Evolutionary conservation across 2,113 vertebrate genomes (phyloP).

Genomic region (Tretioscincus oriximinensis): DNA sequence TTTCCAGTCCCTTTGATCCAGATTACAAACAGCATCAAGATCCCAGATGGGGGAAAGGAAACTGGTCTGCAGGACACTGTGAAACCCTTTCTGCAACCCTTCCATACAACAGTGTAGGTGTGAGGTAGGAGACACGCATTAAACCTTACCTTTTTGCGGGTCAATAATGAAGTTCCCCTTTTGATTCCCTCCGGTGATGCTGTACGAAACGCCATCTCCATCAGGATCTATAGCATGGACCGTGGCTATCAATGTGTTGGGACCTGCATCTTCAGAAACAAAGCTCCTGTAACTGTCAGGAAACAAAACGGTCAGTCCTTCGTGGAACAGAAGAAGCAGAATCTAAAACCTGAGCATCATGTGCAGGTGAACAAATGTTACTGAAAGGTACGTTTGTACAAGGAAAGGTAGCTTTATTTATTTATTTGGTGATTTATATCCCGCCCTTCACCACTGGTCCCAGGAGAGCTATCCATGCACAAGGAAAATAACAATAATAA

Average conservation of each 20-base stretch:
- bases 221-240: constrained; percentile 88
- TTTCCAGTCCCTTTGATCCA: too few species aligned
- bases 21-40: too few species aligned
- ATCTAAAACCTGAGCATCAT: not conserved
- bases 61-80: too few species aligned
- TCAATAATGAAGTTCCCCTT: constrained; percentile 88
- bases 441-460: too few species aligned
- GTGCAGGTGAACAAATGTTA: not conserved
- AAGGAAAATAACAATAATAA: not conserved
- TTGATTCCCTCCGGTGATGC: constrained; percentile 80
- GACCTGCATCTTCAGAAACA: constrained; percentile 88
- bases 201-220: constrained; percentile 83
- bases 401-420: too few species aligned
- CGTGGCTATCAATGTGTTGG: constrained; percentile 84
- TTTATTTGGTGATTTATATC: too few species aligned
- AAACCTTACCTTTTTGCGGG: constrained; percentile 80
- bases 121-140: not conserved
- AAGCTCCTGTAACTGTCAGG: constrained; percentile 85
- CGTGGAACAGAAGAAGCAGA: not conserved
- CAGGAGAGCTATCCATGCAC: not conserved
- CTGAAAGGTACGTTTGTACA: not conserved
- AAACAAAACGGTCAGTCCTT: not conserved
- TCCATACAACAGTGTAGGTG: not conserved
- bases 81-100: not conserved
- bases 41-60: too few species aligned